Conservation (phyloP, 2,113 vertebrate species). For the Macrotus californicus region DNA sequence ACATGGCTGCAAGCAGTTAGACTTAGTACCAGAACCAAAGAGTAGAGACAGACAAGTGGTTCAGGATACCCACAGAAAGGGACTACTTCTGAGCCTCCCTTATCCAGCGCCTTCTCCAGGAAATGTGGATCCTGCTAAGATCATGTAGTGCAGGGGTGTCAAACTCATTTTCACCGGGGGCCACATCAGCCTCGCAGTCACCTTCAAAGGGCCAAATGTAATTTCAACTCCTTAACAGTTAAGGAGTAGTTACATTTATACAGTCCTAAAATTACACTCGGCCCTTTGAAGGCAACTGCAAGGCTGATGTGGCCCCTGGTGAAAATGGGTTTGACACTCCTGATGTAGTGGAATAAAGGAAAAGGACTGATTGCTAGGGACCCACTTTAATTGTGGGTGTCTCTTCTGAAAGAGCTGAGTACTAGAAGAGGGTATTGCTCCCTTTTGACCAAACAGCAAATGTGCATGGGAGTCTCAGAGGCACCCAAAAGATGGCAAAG, state of each 20-base stretch:
- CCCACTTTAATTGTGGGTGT: background rate
- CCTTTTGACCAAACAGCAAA: background rate
- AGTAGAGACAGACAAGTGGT: background rate
- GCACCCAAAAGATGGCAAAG: background rate
- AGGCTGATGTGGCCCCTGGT: too few relatives aligned
- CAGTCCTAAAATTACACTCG: too few relatives aligned
- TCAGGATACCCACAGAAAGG: background rate
- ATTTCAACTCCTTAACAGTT: too few relatives aligned
- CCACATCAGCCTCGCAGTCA: too few relatives aligned
- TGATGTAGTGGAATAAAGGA: background rate
- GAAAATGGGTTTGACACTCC: too few relatives aligned
- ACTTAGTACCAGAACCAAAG: background rate
- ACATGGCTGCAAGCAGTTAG: background rate
- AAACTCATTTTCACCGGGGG: too few relatives aligned
- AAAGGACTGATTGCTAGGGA: background rate
- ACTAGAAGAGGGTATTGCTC: background rate
- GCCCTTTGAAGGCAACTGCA: too few relatives aligned
- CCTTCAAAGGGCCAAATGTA: too few relatives aligned
- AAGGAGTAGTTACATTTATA: too few relatives aligned
- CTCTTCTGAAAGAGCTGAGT: background rate
- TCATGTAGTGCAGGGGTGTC: background rate
- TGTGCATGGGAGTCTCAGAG: background rate
- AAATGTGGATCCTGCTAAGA: background rate
- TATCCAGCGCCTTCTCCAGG: background rate
- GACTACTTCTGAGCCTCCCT: background rate